Base-by-base conservation (phyloP, 2,888 invertebrate genomes). In the Geophilus truncorum region DNA sequence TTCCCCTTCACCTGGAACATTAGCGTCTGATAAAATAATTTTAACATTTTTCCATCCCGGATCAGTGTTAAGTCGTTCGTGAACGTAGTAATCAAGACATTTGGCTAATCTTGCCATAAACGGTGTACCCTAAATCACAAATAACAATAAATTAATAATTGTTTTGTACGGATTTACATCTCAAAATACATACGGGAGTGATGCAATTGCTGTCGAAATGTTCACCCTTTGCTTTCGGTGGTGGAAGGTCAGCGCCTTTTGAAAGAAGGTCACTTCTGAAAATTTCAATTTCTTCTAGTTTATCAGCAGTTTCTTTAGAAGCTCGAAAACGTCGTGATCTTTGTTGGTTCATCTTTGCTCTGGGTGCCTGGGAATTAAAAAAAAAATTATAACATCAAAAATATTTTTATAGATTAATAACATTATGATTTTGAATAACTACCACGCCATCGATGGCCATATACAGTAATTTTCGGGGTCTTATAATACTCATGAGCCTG, bases 331-430 rank as follows among this genome's bases (percentile, higher is more conserved):
- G 91, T 83, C 99, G 91, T 0, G 98, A 98, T 81, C 99, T 90
- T 86, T 99, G 99, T 86, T 99, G 99, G 88, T 99, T 99, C 99
- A 99, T 99, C 89, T 99, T 99, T 0, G 99, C 99, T 85, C 98
- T 90, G 0, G 99, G 97, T 1, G 98, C 98, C n/a, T n/a, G n/a
- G n/a, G n/a, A n/a, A n/a, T n/a, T n/a, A n/a, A 91, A 40, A 70
- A 30, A 23, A 51, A 32, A 78, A 1, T 75, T 10, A 75, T 32
- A 23, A 78, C 34, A 77, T 40, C 40, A 18, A 70, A 80, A 78
- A 45, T 15, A n/a, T n/a, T n/a, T n/a, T n/a, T n/a, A n/a, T n/a
- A n/a, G n/a, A n/a, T n/a, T n/a, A n/a, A n/a, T n/a, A n/a, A n/a
- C n/a, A n/a, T n/a, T n/a, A n/a, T n/a, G n/a, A n/a, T n/a, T n/a